A percentile compares a stretch with the other conserved stretches of the same genome.
Evolutionary conservation across 2,888 invertebrate species (phyloP).

Genomic region (Esperia sulphurella): DNA sequence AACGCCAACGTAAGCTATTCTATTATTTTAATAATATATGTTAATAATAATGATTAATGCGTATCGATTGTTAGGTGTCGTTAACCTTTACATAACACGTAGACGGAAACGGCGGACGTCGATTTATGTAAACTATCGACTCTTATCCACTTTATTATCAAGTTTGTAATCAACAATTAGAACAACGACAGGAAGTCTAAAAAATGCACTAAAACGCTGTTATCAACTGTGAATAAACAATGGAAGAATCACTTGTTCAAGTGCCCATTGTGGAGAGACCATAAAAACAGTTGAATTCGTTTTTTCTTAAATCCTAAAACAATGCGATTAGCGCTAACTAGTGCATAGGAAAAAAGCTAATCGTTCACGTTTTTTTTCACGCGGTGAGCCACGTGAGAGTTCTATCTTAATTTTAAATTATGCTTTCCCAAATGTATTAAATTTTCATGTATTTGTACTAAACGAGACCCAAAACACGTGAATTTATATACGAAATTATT

Average conservation of each 20-base stretch:
- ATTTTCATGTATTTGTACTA: slow-evolving; percentile 29
- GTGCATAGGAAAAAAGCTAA: slow-evolving; percentile 36
- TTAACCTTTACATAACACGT: slow-evolving; percentile 36
- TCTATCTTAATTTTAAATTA: slow-evolving; percentile 46
- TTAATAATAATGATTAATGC: slow-evolving; percentile 2
- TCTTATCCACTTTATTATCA: slow-evolving; percentile 12
- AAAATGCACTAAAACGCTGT: slow-evolving; percentile 42
- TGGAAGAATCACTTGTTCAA: slow-evolving; percentile 55
- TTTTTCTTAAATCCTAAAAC: slow-evolving; percentile 47
- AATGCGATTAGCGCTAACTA: slow-evolving; percentile 34
- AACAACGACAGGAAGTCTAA: slow-evolving; percentile 59
- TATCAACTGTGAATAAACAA: slow-evolving; percentile 60
- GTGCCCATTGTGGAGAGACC: slow-evolving; percentile 51
- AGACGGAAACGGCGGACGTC: slow-evolving; percentile 8
- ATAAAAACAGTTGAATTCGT: slow-evolving; percentile 39
- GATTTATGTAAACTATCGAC: slow-evolving; percentile 25
- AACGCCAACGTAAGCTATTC: slow-evolving; percentile 20
- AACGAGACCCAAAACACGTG: slow-evolving; percentile 7
- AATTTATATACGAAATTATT: background rate
- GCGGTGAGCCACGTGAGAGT: slow-evolving; percentile 41
- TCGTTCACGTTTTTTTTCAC: slow-evolving; percentile 54
- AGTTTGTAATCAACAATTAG: slow-evolving; percentile 26
- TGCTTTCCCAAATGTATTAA: slow-evolving; percentile 34
- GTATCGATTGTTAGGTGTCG: slow-evolving; percentile 28
- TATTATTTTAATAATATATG: slow-evolving; percentile 23